A percentile compares a stretch with the other conserved stretches of the same genome.
Conservation (phyloP, 2,797 vertebrate species). For the Dendrocincla tyrannina region DNA sequence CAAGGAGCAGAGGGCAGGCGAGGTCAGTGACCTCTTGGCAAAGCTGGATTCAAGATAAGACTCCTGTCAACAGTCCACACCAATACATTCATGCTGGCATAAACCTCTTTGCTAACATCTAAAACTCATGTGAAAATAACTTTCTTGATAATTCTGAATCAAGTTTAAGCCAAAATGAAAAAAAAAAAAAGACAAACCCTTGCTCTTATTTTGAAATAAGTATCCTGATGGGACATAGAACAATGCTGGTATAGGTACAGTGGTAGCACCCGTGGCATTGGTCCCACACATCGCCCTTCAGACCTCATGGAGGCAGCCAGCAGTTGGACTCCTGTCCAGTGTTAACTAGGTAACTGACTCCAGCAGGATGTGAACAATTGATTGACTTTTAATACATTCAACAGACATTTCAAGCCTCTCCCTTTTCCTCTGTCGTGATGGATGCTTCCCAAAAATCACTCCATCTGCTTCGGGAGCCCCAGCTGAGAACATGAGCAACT, state of each 20-base stretch:
- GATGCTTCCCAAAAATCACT: background rate
- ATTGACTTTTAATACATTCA: conserved; percentile 1
- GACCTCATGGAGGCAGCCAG: background rate
- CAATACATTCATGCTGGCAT: background rate
- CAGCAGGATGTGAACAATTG: background rate
- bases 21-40: background rate
- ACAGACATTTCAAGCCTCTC: background rate
- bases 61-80: background rate
- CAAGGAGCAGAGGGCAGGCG: background rate
- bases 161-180: background rate
- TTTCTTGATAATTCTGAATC: background rate
- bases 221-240: background rate
- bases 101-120: background rate
- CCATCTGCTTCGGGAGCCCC: background rate
- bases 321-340: background rate
- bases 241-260: background rate
- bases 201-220: background rate
- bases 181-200: background rate
- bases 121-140: background rate
- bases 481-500: background rate
- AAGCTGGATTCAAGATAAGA: background rate
- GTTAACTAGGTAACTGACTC: background rate
- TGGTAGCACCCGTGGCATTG: background rate
- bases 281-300: background rate
- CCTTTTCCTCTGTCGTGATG: background rate